These are phyloP conservation scores for Laupala kohalensis DNA, from an alignment of 1,140 invertebrate genomes.

Conservation along the genomic window DNA sequence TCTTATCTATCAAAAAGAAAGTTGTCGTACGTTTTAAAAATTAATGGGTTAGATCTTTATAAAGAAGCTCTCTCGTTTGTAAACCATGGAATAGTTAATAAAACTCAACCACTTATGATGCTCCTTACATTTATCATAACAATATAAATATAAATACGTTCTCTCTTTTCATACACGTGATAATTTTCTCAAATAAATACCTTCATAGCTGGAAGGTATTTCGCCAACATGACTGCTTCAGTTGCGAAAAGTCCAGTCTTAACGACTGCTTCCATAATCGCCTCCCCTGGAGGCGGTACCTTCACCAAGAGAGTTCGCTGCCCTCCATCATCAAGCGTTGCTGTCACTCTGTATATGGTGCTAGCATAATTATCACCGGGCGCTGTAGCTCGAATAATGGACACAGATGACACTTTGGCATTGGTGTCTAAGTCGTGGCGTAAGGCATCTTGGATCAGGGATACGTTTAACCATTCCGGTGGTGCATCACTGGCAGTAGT, in stretches of 20 bases:
- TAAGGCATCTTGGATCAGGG: background rate
- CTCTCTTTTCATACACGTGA: too few species aligned
- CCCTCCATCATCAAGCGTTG: background rate
- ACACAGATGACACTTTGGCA: background rate
- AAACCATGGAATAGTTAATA: too few species aligned
- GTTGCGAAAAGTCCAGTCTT: background rate
- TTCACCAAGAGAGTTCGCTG: background rate
- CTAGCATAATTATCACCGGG: background rate
- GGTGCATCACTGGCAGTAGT: too few species aligned
- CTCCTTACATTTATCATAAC: too few species aligned
- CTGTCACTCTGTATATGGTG: background rate
- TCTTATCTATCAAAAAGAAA: too few species aligned
- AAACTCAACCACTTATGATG: too few species aligned
- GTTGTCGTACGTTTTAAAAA: too few species aligned
- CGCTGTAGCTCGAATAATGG: background rate
- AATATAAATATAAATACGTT: too few species aligned
- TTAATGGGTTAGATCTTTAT: too few species aligned
- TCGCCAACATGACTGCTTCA: background rate
- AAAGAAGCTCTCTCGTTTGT: too few species aligned
- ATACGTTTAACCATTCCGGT: background rate
- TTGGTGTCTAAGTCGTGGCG: background rate
- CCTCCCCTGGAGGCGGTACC: background rate
- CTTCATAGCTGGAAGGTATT: background rate
- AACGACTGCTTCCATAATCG: background rate
- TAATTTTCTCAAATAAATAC: too few species aligned